phyloP scores from a whole-genome alignment of 1,140 invertebrate species.

The Drosophila nikananu region DNA sequence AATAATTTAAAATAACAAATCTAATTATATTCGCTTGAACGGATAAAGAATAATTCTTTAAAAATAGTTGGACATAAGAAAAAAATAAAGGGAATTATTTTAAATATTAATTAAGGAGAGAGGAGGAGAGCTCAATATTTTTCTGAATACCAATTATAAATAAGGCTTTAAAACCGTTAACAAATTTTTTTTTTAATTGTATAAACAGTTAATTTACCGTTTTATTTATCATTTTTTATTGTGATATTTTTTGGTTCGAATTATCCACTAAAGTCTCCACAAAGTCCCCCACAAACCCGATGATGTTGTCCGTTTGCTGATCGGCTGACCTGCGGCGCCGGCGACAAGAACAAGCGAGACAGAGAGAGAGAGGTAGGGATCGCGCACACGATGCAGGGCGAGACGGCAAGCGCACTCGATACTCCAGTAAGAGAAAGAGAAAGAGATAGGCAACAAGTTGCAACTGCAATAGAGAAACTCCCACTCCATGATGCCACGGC shows the following conservation, averaged over 20 bases:
- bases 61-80: no score
- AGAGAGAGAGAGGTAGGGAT: background rate
- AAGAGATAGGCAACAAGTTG: conserved; percentile 11
- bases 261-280: background rate
- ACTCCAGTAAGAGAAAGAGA: background rate
- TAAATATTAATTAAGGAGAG: background rate
- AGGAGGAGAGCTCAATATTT: background rate
- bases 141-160: background rate
- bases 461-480: conserved; percentile 12
- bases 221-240: background rate
- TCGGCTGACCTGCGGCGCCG: conserved; percentile 75
- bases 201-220: background rate
- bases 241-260: background rate
- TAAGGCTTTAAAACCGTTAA: background rate
- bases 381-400: conserved; percentile 27
- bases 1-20: no score
- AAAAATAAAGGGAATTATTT: background rate
- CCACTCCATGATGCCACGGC: conserved; percentile 52
- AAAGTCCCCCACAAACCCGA: background rate
- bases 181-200: no score
- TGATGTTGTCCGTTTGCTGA: background rate
- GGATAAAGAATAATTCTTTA: no score
- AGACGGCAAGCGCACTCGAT: conserved; percentile 4
- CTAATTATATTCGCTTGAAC: no score
- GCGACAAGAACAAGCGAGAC: conserved; percentile 43